Conservation (phyloP, 2,113 vertebrate species). For the Pogonocichla stellata region DNA sequence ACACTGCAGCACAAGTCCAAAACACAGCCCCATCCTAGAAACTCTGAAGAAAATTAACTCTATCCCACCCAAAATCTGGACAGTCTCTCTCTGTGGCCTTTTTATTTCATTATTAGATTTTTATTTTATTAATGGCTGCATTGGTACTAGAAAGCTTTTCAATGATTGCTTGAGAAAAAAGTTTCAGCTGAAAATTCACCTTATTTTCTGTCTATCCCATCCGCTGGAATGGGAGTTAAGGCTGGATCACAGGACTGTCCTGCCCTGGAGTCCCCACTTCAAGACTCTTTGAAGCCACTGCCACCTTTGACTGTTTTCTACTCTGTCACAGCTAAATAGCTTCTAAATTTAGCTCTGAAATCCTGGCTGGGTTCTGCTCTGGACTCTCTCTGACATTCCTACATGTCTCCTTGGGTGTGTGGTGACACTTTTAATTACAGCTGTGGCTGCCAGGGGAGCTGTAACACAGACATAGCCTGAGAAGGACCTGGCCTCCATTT, state of each 20-base stretch:
- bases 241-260: neutral
- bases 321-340: neutral
- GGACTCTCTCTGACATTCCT: neutral
- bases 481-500: neutral
- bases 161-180: neutral
- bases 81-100: neutral
- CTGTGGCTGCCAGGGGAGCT: constrained; percentile 23
- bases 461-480: neutral
- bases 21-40: neutral
- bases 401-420: neutral
- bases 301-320: neutral
- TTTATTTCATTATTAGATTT: neutral
- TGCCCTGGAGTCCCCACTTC: neutral
- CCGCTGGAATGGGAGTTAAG: neutral
- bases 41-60: neutral
- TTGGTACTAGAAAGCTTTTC: neutral
- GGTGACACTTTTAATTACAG: constrained; percentile 44
- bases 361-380: neutral
- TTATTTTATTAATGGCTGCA: neutral
- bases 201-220: neutral
- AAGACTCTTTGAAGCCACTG: neutral
- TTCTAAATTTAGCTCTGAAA: constrained; percentile 21
- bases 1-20: neutral
- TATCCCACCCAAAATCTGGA: neutral
- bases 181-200: neutral